A percentile compares a stretch with the other conserved stretches of the same genome.
These are phyloP conservation scores for Drosophila nr. fundita DNA, from an alignment of 2,888 invertebrate genomes.

Conservation along the genomic window DNA sequence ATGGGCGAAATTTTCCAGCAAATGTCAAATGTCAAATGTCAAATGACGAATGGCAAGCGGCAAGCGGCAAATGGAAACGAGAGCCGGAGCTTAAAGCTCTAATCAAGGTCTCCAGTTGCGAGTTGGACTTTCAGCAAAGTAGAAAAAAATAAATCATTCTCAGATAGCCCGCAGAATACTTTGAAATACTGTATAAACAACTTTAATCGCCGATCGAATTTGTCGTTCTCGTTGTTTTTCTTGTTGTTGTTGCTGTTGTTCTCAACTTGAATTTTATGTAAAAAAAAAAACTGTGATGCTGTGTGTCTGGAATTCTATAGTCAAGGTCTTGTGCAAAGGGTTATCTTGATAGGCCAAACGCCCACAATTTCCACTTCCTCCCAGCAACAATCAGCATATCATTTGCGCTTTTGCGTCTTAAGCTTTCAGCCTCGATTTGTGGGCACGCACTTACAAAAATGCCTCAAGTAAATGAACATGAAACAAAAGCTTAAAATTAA, in stretches of 20 bases:
- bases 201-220: conserved; percentile 42
- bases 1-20: conserved; percentile 19
- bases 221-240: conserved; percentile 11
- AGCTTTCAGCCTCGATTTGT: neutral
- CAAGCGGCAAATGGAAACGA: conserved; percentile 12
- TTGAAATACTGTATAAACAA: conserved; percentile 15
- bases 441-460: conserved; percentile 19
- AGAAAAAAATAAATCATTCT: conserved; percentile 15
- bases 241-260: conserved; percentile 17
- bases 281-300: conserved; percentile 1
- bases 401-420: conserved; percentile 26
- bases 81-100: conserved; percentile 22
- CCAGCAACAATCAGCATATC: conserved; percentile 21
- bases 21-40: conserved; percentile 10
- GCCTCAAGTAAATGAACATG: neutral
- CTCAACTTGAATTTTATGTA: conserved; percentile 25
- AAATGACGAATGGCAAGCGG: neutral
- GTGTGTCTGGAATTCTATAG: conserved; percentile 21
- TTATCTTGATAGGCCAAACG: conserved; percentile 18
- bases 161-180: conserved; percentile 35
- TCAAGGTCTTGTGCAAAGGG: conserved; percentile 41
- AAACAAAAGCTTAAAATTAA: neutral
- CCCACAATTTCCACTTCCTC: conserved; percentile 34
- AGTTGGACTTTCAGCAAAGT: conserved; percentile 5
- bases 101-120: conserved; percentile 7